Conservation (phyloP, 1,140 invertebrate species). For the Drosophila watanabei region DNA sequence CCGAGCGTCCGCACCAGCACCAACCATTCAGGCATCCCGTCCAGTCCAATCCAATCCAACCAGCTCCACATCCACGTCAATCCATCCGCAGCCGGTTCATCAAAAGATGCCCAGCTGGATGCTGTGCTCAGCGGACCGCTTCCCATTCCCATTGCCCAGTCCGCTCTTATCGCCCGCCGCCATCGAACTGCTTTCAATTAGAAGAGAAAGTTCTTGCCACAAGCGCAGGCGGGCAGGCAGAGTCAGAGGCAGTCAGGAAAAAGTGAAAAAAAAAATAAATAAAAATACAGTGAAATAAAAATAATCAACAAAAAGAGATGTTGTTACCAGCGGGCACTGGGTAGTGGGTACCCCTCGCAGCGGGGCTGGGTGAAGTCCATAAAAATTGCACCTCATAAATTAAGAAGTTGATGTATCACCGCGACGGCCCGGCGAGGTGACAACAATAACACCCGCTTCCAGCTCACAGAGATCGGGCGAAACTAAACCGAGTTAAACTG, state of each 20-base stretch:
- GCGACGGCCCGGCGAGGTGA: constrained; percentile 25
- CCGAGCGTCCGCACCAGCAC: constrained; percentile 5
- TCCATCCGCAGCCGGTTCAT: constrained; percentile 48
- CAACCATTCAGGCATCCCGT: constrained; percentile 12
- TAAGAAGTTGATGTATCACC: constrained; percentile 58
- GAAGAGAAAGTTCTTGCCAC: constrained; percentile 84
- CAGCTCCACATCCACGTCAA: constrained; percentile 24
- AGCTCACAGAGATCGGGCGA: constrained; percentile 7
- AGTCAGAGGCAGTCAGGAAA: constrained; percentile 48
- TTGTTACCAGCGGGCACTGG: constrained; percentile 43
- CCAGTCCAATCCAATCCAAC: constrained; percentile 43
- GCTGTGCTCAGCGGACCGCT: constrained; percentile 34
- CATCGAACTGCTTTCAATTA: constrained; percentile 84
- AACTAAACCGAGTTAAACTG: constrained; percentile 14
- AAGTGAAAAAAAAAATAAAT: constrained; percentile 81
- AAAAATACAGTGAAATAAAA: constrained; percentile 36
- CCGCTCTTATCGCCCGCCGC: constrained; percentile 58
- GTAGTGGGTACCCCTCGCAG: constrained; percentile 38
- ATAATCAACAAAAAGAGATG: constrained; percentile 59
- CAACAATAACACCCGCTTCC: constrained; percentile 31
- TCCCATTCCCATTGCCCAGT: constrained; percentile 8
- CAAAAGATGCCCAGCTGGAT: constrained; percentile 65
- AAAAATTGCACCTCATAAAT: constrained; percentile 81
- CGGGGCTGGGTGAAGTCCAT: constrained; percentile 35
- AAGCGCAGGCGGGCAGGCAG: constrained; percentile 29